Evolutionary conservation across 2,113 vertebrate genomes (phyloP), one percentile per base, ranked within the genome.

Genomic region (Marmota flaviventris): DNA sequence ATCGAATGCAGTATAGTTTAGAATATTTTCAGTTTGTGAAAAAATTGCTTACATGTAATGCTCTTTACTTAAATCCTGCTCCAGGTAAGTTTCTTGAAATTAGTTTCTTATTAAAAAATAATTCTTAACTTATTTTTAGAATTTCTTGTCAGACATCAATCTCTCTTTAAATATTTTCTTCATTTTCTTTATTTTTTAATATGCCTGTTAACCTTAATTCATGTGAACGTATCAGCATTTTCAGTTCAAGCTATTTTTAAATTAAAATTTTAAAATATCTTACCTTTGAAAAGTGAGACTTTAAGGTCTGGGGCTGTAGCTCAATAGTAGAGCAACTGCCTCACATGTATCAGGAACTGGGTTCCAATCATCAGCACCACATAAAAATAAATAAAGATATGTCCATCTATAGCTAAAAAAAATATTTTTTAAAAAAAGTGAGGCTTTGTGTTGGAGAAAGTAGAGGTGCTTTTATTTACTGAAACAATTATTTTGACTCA

Each of bases 21-120:
- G 99, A 99, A 98, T 99, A 99, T 99, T 99, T 99, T 99, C 99
- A 99, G 98, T 99, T 99, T 98, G 99, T 99, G 98, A 99, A 99
- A 99, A 99, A 99, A 98, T 99, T 99, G 97, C 99, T 99, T 98
- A 99, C 99, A 94, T 99, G 99, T 99, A 99, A 99, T 96, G 99
- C 99, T 97, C 98, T 99, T 99, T 99, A 99, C 99, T 99, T 99
- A 99, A 99, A 99, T 97, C 99, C 99, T 98, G 99, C 99, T 98
- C 99, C 99, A 99, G 99, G 99, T 99, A 98, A 79, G 99, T 98
- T 63, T 89, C 45, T 82, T 16, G 25, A 12, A 85, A 63, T 85
- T 70, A 70, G 42, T 22, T 88, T 83, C 48, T 73, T 92, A n/a
- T 3, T 51, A 48, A 56, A 67, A 1, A 51, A 39, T 17, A 51